Conservation (phyloP, 2,797 vertebrate genomes). For the Enteromius thamalakanensis region DNA sequence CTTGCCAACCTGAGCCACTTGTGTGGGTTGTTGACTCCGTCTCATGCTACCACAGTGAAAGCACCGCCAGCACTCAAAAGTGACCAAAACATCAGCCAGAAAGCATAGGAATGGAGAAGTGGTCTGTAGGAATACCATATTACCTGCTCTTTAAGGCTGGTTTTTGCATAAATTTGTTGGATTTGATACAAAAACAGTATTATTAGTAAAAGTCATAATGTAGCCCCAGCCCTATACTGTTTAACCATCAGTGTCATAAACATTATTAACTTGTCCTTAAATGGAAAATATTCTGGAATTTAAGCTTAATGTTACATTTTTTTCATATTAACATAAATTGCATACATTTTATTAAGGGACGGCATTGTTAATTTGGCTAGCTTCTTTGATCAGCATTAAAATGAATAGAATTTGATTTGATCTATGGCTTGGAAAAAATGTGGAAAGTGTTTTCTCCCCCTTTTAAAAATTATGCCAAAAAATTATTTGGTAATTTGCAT, state of each 20-base stretch:
- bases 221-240: too few species aligned
- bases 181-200: too few species aligned
- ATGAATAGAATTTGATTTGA: not conserved
- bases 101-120: too few species aligned
- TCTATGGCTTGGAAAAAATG: not conserved
- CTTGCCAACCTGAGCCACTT: too few species aligned
- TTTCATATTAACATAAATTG: not conserved
- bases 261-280: not conserved
- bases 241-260: not conserved
- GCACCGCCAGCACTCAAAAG: too few species aligned
- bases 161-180: too few species aligned
- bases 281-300: not conserved
- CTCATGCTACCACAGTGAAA: too few species aligned
- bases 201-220: too few species aligned
- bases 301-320: not conserved
- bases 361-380: not conserved
- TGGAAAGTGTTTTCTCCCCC: not conserved
- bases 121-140: too few species aligned
- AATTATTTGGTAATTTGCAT: not conserved
- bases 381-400: not conserved
- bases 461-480: not conserved
- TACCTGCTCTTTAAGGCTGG: too few species aligned
- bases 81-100: too few species aligned
- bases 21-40: too few species aligned
- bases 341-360: not conserved